Conservation (phyloP, 2,888 invertebrate genomes). For the Protonemura montana region DNA sequence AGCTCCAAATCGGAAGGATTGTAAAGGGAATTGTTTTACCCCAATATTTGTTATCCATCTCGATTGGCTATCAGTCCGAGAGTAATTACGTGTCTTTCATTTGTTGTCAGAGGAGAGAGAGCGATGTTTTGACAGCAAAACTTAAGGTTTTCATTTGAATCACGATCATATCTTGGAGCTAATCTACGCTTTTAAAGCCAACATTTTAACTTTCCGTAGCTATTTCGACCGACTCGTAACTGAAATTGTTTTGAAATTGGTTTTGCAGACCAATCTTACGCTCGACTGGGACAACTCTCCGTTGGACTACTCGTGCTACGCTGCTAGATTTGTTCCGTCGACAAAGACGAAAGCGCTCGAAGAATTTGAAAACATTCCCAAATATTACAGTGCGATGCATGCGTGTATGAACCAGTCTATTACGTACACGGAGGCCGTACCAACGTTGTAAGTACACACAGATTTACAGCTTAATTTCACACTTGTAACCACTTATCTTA, state of each 20-base stretch:
- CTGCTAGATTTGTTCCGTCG: slow-evolving; percentile 61
- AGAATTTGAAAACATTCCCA: slow-evolving; percentile 66
- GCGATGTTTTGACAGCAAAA: not conserved
- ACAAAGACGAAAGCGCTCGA: slow-evolving; percentile 60
- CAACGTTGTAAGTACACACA: slow-evolving; percentile 79
- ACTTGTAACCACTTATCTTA: too few species aligned
- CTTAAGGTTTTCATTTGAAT: not conserved
- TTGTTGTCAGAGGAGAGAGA: not conserved
- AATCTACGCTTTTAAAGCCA: too few species aligned
- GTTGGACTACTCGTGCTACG: slow-evolving; percentile 69
- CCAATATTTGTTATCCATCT: not conserved
- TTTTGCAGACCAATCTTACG: slow-evolving; percentile 65
- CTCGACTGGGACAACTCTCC: slow-evolving; percentile 69
- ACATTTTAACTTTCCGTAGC: too few species aligned
- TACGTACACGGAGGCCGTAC: slow-evolving; percentile 68
- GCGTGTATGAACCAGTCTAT: slow-evolving; percentile 74
- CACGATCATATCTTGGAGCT: too few species aligned
- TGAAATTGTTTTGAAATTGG: not conserved
- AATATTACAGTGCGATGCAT: slow-evolving; percentile 67
- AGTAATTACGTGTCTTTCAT: not conserved
- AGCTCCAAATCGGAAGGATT: too few species aligned
- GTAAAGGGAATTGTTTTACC: slow-evolving; percentile 61
- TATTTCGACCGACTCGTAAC: not conserved
- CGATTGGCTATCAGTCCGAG: not conserved
- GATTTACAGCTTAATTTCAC: too few species aligned